Conservation (phyloP, 2,797 vertebrate species). For the Bradypodion ventrale region DNA sequence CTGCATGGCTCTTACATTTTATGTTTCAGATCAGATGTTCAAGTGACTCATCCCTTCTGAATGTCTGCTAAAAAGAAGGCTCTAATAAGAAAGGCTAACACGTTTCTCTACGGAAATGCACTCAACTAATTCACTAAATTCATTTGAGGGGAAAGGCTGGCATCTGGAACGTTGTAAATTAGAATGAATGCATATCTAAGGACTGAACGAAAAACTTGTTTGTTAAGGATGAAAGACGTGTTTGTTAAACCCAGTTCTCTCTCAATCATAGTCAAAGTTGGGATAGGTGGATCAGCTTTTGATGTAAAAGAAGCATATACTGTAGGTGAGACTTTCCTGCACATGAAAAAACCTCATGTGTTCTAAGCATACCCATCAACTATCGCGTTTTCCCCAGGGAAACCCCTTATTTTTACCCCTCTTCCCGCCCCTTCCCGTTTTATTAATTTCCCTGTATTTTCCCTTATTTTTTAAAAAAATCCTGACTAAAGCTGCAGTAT, state of each 20-base stretch:
- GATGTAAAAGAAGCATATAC: not conserved
- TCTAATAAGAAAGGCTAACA: slow-evolving; percentile 11
- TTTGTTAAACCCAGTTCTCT: not conserved
- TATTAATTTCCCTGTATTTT: too few species aligned
- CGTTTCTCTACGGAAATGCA: not conserved
- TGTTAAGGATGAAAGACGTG: not conserved
- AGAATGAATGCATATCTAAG: not conserved
- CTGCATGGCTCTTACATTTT: slow-evolving; percentile 11
- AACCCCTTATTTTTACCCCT: too few species aligned
- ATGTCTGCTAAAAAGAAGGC: slow-evolving; percentile 23
- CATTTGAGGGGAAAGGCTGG: not conserved
- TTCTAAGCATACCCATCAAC: too few species aligned
- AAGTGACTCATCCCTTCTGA: slow-evolving; percentile 20
- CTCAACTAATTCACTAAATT: not conserved
- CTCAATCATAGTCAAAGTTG: not conserved
- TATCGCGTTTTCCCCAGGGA: too few species aligned
- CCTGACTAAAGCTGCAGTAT: too few species aligned
- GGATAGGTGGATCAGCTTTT: not conserved
- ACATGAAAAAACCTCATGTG: too few species aligned
- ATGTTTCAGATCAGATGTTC: slow-evolving; percentile 14
- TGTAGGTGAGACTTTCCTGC: too few species aligned
- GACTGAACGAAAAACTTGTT: not conserved
- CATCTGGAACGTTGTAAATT: too few species aligned
- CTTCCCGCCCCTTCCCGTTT: too few species aligned
- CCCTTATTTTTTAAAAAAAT: too few species aligned